phyloP scores from a whole-genome alignment of 2,888 invertebrate genomes.

The Molanna angustata region DNA sequence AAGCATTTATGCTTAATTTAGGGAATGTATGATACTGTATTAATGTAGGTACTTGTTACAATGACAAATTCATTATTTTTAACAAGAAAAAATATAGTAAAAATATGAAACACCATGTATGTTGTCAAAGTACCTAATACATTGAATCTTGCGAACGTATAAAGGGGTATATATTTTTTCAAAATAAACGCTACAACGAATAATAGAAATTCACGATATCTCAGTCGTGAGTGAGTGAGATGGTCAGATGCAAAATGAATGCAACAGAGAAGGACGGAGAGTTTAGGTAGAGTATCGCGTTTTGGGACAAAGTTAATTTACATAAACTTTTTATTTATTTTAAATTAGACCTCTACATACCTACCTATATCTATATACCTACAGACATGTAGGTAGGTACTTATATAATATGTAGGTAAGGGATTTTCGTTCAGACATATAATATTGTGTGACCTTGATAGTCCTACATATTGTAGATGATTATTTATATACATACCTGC shows the following conservation, averaged over 20 bases:
- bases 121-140: background rate
- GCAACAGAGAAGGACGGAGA: slow-evolving; percentile 5
- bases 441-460: slow-evolving; percentile 27
- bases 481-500: no score
- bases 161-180: slow-evolving; percentile 12
- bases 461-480: no score
- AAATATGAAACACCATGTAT: background rate
- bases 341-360: no score
- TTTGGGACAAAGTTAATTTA: slow-evolving; percentile 29
- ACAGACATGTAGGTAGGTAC: no score
- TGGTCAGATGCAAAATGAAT: background rate
- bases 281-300: slow-evolving; percentile 14
- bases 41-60: no score
- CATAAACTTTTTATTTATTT: slow-evolving; percentile 30
- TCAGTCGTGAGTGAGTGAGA: slow-evolving; percentile 3
- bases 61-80: no score
- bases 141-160: slow-evolving; percentile 18
- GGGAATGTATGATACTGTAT: no score
- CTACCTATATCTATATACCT: no score
- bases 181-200: slow-evolving; percentile 20
- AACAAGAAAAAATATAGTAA: no score
- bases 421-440: slow-evolving; percentile 24
- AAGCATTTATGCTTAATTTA: no score
- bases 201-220: slow-evolving; percentile 20
- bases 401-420: background rate